Evolutionary conservation across 2,797 vertebrate genomes (phyloP).

Genomic region (Notoglanidium macrostoma): DNA sequence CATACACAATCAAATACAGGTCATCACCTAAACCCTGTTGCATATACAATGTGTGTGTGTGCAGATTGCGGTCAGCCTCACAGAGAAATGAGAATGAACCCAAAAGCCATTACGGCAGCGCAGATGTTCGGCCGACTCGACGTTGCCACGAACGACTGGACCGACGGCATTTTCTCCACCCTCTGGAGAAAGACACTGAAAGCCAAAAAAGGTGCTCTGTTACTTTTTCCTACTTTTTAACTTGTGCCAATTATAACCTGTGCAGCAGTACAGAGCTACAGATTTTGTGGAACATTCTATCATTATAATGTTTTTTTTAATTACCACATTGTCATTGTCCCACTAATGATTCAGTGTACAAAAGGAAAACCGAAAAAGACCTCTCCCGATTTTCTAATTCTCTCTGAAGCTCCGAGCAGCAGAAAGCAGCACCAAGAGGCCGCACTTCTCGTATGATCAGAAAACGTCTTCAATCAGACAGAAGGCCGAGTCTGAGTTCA

Average conservation of each 20-base stretch:
- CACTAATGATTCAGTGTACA: neutral
- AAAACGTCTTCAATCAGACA: neutral
- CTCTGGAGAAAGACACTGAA: conserved; percentile 96
- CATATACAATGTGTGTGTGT: conserved; percentile 33
- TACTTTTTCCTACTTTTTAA: neutral
- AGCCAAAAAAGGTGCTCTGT: conserved; percentile 85
- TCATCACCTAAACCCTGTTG: neutral
- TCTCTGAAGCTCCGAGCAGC: neutral
- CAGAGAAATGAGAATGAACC: conserved; percentile 98
- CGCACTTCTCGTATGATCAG: neutral
- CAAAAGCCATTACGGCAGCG: conserved; percentile 94
- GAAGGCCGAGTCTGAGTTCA: neutral
- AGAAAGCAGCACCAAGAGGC: neutral
- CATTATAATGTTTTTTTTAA: neutral
- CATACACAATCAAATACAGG: neutral
- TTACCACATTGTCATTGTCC: neutral
- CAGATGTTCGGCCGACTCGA: conserved; percentile 98
- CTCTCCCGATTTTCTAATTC: no score
- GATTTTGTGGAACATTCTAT: neutral
- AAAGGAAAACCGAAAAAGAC: neutral
- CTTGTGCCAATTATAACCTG: neutral
- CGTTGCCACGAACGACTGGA: conserved; percentile 97
- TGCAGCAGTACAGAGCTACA: neutral
- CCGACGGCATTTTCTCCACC: conserved; percentile 94
- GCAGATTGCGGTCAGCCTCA: conserved; percentile 90